These are phyloP conservation scores for Gephyroberyx darwinii DNA, from an alignment of 2,797 vertebrate genomes.

Conservation along the genomic window DNA sequence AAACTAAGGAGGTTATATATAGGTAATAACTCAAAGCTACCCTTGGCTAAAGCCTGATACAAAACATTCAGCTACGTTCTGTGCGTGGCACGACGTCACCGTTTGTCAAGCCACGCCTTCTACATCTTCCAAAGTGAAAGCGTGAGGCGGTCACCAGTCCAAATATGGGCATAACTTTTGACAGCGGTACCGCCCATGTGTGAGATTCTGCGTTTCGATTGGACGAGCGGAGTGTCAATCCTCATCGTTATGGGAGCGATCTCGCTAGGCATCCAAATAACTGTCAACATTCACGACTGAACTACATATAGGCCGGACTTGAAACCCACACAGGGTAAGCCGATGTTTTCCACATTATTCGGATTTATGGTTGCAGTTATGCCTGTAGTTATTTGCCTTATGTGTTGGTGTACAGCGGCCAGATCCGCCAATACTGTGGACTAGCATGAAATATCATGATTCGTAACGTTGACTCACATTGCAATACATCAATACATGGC, in stretches of 20 bases:
- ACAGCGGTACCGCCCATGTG: slow-evolving; percentile 19
- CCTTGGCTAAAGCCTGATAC: too few relatives aligned
- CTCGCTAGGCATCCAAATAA: slow-evolving; percentile 10
- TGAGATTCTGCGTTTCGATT: slow-evolving; percentile 39
- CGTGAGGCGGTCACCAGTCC: slow-evolving; percentile 22
- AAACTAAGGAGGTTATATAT: too few relatives aligned
- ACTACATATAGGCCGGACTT: slow-evolving; percentile 38
- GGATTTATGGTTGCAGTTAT: neutral
- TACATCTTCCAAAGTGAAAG: neutral
- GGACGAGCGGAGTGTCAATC: slow-evolving; percentile 43
- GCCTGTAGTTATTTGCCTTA: neutral
- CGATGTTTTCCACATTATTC: slow-evolving; percentile 3
- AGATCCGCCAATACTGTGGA: too few relatives aligned
- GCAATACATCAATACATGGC: slow-evolving; percentile 31
- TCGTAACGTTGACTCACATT: neutral
- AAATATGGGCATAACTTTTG: slow-evolving; percentile 50
- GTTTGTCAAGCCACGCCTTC: neutral
- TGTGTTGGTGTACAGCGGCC: too few relatives aligned
- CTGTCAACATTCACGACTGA: slow-evolving; percentile 43
- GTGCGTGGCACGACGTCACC: neutral
- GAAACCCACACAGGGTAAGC: slow-evolving; percentile 64
- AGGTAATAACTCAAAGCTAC: too few relatives aligned
- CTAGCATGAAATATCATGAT: neutral
- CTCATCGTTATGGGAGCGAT: neutral
- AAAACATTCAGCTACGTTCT: neutral